Percentiles rank a stretch among this genome's conserved stretches.
Evolutionary conservation across 2,797 vertebrate genomes (phyloP).

Genomic region (Myripristis murdjan): DNA sequence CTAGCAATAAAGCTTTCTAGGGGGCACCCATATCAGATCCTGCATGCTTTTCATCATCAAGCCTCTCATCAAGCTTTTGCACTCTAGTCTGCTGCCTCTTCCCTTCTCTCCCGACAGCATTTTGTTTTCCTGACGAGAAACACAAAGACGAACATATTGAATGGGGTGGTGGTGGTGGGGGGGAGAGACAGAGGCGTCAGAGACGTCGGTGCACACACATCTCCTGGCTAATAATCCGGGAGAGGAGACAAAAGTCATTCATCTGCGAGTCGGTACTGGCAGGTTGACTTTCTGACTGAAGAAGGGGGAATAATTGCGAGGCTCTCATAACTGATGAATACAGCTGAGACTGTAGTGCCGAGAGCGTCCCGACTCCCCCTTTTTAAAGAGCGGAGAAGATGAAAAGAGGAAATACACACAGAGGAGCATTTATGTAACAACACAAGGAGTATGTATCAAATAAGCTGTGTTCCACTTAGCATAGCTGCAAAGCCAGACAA

Average conservation of each 20-base stretch:
- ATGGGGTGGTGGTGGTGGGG: too few species aligned
- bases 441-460: constrained; percentile 74
- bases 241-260: constrained; percentile 79
- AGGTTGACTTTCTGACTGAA: constrained; percentile 80
- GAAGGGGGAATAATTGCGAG: constrained; percentile 76
- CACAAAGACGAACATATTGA: constrained; percentile 75
- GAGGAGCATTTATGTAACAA: constrained; percentile 77
- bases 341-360: constrained; percentile 58
- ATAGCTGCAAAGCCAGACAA: constrained; percentile 52
- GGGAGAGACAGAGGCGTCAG: constrained; percentile 16
- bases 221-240: constrained; percentile 77
- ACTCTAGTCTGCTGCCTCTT: constrained; percentile 47
- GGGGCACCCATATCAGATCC: constrained; percentile 71
- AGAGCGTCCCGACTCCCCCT: constrained; percentile 44
- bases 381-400: constrained; percentile 50
- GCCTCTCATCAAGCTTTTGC: constrained; percentile 67
- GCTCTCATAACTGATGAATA: constrained; percentile 72
- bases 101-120: constrained; percentile 64
- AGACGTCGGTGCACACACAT: constrained; percentile 56
- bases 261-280: constrained; percentile 67
- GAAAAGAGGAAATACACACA: constrained; percentile 72
- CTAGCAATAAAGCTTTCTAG: constrained; percentile 54
- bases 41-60: constrained; percentile 73
- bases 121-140: constrained; percentile 76
- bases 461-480: constrained; percentile 71